These are phyloP conservation scores for Sebastes elongatus DNA, from an alignment of 2,797 vertebrate genomes.

Conservation along the genomic window DNA sequence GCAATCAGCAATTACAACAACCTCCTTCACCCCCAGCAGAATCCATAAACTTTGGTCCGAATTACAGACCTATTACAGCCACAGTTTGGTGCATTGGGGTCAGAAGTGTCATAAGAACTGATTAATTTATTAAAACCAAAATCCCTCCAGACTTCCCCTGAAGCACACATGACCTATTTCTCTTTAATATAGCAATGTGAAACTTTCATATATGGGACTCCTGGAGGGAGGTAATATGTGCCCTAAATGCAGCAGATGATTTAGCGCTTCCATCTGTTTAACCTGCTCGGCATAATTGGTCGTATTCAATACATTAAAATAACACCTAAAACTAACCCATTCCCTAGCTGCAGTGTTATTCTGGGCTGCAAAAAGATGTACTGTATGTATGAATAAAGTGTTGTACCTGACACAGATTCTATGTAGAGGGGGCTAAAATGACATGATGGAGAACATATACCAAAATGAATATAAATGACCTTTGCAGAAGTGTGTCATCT, in stretches of 20 bases:
- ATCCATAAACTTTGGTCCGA: background rate
- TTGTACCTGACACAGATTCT: background rate
- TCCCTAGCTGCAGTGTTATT: slow-evolving; percentile 5
- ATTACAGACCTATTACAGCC: background rate
- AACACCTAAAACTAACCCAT: background rate
- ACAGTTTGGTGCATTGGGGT: slow-evolving; percentile 19
- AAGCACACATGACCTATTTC: slow-evolving; percentile 55
- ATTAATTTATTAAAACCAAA: slow-evolving; percentile 48
- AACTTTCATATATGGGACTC: slow-evolving; percentile 26
- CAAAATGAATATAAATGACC: slow-evolving; percentile 22
- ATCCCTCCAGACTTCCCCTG: slow-evolving; percentile 32
- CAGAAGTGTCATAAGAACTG: slow-evolving; percentile 9
- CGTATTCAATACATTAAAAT: slow-evolving; percentile 33
- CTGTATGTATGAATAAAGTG: background rate
- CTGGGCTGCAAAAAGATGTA: background rate
- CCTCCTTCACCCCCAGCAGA: background rate
- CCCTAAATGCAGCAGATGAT: slow-evolving; percentile 45
- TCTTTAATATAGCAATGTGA: slow-evolving; percentile 24
- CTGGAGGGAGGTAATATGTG: slow-evolving; percentile 20
- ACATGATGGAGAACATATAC: background rate
- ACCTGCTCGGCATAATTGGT: slow-evolving; percentile 29
- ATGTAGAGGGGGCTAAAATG: background rate
- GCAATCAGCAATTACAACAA: background rate
- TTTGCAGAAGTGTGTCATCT: background rate
- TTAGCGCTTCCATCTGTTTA: slow-evolving; percentile 60